Percentiles rank a stretch among this genome's conserved stretches.
phyloP scores from a whole-genome alignment of 2,113 vertebrate species.

The Nothobranchius kuhntae region DNA sequence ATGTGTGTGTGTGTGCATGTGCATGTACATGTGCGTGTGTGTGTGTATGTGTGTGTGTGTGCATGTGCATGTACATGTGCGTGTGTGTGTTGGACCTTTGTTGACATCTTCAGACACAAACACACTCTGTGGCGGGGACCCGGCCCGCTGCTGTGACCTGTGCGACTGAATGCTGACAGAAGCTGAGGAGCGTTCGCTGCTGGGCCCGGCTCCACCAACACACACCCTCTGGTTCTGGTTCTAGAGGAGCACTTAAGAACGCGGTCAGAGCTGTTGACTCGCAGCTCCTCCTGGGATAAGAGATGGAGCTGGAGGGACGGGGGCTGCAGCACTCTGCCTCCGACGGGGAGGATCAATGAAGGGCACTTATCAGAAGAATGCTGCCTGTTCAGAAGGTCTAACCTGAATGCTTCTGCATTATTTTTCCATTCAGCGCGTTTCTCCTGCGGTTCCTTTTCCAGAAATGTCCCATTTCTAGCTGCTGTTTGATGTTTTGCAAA shows the following conservation, averaged over 20 bases:
- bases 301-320: conserved; percentile 35
- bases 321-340: conserved; percentile 38
- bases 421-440: conserved; percentile 11
- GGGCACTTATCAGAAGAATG: conserved; percentile 58
- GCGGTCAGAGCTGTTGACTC: conserved; percentile 61
- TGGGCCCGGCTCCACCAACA: conserved; percentile 15
- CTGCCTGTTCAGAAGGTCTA: conserved; percentile 50
- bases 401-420: conserved; percentile 22
- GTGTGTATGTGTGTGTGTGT: not conserved
- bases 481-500: conserved; percentile 32
- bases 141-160: conserved; percentile 68
- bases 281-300: conserved; percentile 42
- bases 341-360: conserved; percentile 60
- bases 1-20: conserved; percentile 26
- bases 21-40: conserved; percentile 39
- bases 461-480: conserved; percentile 20
- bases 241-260: conserved; percentile 53
- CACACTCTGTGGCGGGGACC: too few relatives aligned
- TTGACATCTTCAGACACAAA: too few relatives aligned
- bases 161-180: conserved; percentile 73
- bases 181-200: conserved; percentile 41
- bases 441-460: conserved; percentile 15
- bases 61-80: too few relatives aligned
- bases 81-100: not conserved
- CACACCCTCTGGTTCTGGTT: conserved; percentile 11